Base-by-base conservation (phyloP, 2,888 invertebrate species). In the Phanerotoma sp. region DNA sequence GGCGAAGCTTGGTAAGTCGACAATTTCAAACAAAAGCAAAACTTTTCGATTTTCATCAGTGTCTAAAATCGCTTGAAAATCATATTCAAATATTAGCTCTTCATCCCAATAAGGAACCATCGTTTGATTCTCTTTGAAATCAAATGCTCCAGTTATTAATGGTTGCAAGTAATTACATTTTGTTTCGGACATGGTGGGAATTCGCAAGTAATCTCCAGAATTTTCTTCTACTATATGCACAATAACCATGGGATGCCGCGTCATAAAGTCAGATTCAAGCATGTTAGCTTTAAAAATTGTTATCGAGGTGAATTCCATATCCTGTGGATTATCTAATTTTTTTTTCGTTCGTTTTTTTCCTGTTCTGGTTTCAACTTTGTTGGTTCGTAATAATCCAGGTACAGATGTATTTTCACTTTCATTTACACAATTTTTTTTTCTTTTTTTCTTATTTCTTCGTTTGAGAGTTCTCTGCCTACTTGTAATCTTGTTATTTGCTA, bases 61-160 rank as follows among this genome's bases (percentile, higher is more conserved):
- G 49, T 66, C 64, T 15, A 76, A 41, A 10, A 80, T 52, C 54
- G 73, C 72, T 16, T 75, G 62, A 47, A 77, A 78, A 57, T 80
- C 81, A 67, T 86, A 84, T 67, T 86, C 84, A 62, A 87, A 82
- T 30, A 86, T 70, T 6, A 88, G 66, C 42, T 83, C 76, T 70
- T 88, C 87, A 68, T 88, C 85, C 88, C 88, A 88, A 2, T 79
- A 71, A 4, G 86, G 86, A 35, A 72, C 60, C 58, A 78, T 70
- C 3, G 76, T 75, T 55, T 68, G 74, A 41, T 82, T 79, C 56
- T 80, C 76, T 66, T 81, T 81, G 60, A 85, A 82, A 69, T 84
- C 82, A 69, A 80, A 86, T 20, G 82, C 80, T 51, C 82, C 80
- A 0, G 86, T 85, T 75, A 85, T 81, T 35, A 84, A 78, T 1